Conservation (phyloP, 2,797 vertebrate species). For the Diceros bicornis region DNA sequence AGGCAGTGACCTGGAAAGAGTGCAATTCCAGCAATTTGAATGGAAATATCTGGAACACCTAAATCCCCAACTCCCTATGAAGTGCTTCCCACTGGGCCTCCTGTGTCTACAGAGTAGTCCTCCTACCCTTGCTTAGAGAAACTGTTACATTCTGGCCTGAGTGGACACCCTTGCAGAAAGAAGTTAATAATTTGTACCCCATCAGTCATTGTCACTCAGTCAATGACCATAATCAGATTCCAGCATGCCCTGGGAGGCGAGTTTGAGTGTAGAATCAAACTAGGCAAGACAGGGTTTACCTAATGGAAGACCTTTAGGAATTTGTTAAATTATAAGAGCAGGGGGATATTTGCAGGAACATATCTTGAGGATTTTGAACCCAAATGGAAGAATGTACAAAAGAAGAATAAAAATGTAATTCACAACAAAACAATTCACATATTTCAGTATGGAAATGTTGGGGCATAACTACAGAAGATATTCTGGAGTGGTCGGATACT, state of each 20-base stretch:
- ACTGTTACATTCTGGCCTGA: not conserved
- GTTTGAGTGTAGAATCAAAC: not conserved
- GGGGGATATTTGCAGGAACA: not conserved
- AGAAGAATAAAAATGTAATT: not conserved
- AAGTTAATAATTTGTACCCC: not conserved
- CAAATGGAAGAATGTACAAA: slow-evolving; percentile 21
- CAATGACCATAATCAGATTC: slow-evolving; percentile 12
- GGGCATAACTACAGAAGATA: not conserved
- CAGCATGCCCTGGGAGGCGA: not conserved
- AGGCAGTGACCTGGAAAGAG: slow-evolving; percentile 41
- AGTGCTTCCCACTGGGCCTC: not conserved
- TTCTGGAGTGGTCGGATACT: not conserved
- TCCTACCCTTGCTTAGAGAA: not conserved
- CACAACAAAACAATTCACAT: not conserved
- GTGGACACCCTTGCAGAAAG: not conserved
- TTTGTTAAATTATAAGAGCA: slow-evolving; percentile 19
- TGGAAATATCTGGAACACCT: not conserved
- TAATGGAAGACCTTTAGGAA: not conserved
- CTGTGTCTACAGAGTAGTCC: not conserved
- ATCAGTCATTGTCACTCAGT: not conserved
- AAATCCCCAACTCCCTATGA: not conserved
- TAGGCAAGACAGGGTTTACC: not conserved
- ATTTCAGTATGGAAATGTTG: slow-evolving; percentile 8
- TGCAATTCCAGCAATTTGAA: not conserved
- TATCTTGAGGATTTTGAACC: slow-evolving; percentile 9